Percentiles rank a stretch among this genome's conserved stretches.
These are phyloP conservation scores for Ctena decussata DNA, from an alignment of 2,888 invertebrate species.

Conservation along the genomic window DNA sequence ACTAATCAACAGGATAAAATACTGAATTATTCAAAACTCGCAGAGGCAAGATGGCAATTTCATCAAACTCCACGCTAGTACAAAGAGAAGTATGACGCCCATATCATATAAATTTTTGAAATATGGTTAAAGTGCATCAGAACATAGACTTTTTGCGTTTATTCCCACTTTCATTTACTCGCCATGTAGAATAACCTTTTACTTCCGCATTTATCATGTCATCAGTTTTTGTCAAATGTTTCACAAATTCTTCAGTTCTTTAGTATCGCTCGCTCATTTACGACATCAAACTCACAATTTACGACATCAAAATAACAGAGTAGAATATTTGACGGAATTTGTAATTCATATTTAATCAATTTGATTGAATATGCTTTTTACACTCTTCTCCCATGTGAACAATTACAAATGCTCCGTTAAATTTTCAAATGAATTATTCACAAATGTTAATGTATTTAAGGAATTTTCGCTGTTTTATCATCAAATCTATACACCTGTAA, in stretches of 20 bases:
- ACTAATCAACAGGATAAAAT: too few relatives aligned
- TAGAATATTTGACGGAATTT: background rate
- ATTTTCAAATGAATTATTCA: conserved; percentile 9
- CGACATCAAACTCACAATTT: too few relatives aligned
- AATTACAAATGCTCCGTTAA: background rate
- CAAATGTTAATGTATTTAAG: background rate
- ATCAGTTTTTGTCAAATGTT: background rate
- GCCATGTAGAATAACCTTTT: too few relatives aligned
- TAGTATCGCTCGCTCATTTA: background rate
- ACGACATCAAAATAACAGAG: background rate
- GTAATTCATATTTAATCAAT: conserved; percentile 4
- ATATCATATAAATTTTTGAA: too few relatives aligned
- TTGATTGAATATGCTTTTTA: background rate
- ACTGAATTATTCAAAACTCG: too few relatives aligned
- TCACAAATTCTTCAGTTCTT: background rate
- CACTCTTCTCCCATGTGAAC: background rate
- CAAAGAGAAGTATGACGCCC: too few relatives aligned
- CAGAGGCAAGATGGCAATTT: too few relatives aligned
- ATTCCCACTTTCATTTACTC: too few relatives aligned
- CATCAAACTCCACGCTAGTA: too few relatives aligned
- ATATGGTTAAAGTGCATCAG: too few relatives aligned
- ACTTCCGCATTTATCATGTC: too few relatives aligned
- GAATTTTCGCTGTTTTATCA: background rate
- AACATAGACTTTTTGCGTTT: too few relatives aligned
- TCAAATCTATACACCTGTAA: background rate